phyloP scores from a whole-genome alignment of 2,888 invertebrate species.

The Sericinus montela region DNA sequence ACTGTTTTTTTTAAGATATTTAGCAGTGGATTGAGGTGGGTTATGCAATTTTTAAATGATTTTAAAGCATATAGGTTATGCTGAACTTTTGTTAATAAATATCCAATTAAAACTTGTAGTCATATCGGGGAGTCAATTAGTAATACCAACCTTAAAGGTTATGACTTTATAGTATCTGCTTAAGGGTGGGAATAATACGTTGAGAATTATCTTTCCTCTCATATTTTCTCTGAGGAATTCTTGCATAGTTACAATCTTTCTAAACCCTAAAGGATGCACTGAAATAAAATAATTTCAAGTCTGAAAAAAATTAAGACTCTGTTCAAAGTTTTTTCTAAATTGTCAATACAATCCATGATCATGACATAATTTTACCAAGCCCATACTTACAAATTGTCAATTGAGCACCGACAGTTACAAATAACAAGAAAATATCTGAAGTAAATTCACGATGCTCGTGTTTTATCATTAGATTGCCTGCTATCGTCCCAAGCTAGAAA shows the following conservation, averaged over 20 bases:
- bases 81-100: no score
- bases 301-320: background rate
- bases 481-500: slow-evolving; percentile 60
- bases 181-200: slow-evolving; percentile 54
- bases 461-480: slow-evolving; percentile 85
- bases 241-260: slow-evolving; percentile 34
- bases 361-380: no score
- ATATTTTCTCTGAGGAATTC: slow-evolving; percentile 49
- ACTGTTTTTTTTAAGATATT: no score
- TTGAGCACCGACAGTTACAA: slow-evolving; percentile 46
- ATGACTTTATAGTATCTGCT: slow-evolving; percentile 24
- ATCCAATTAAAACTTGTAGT: no score
- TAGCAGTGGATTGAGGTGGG: no score
- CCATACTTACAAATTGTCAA: slow-evolving; percentile 38
- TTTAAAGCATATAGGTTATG: no score
- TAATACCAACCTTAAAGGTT: slow-evolving; percentile 13
- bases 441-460: slow-evolving; percentile 82
- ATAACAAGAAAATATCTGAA: slow-evolving; percentile 82
- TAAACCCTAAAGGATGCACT: slow-evolving; percentile 4
- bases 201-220: slow-evolving; percentile 61
- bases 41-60: no score
- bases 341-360: no score
- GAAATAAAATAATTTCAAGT: slow-evolving; percentile 1
- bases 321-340: no score
- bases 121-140: no score